A percentile compares a stretch with the other conserved stretches of the same genome.
Evolutionary conservation across 2,797 vertebrate species (phyloP).

Genomic region (Oophaga sylvatica): DNA sequence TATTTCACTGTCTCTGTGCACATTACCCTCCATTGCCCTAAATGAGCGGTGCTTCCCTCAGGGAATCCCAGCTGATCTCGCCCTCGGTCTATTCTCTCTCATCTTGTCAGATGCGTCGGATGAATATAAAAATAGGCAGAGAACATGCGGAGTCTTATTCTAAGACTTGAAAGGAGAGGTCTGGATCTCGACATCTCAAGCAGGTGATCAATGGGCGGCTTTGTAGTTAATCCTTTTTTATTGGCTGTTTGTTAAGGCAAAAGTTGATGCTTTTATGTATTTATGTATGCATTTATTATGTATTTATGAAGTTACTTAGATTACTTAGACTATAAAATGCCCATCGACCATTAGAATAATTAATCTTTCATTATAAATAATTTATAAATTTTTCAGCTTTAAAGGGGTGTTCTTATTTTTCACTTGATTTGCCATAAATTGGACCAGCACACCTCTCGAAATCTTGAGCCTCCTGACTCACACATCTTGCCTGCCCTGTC

Average conservation of each 20-base stretch:
- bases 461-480: no score
- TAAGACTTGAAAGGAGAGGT: neutral
- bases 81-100: neutral
- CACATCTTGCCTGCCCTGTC: no score
- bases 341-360: neutral
- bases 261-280: neutral
- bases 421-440: no score
- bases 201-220: constrained; percentile 8
- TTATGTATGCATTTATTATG: no score
- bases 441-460: no score
- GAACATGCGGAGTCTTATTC: constrained; percentile 5
- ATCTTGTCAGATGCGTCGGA: neutral
- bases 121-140: constrained; percentile 31
- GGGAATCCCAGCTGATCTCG: neutral
- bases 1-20: neutral
- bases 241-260: constrained; percentile 16
- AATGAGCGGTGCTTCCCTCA: neutral
- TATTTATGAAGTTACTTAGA: neutral
- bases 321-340: neutral
- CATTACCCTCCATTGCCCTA: neutral
- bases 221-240: constrained; percentile 17
- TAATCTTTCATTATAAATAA: no score
- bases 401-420: neutral
- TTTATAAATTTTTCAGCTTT: neutral
- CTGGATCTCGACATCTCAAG: neutral